Evolutionary conservation across 2,888 invertebrate species (phyloP).

Genomic region (Podabrus alpinus): DNA sequence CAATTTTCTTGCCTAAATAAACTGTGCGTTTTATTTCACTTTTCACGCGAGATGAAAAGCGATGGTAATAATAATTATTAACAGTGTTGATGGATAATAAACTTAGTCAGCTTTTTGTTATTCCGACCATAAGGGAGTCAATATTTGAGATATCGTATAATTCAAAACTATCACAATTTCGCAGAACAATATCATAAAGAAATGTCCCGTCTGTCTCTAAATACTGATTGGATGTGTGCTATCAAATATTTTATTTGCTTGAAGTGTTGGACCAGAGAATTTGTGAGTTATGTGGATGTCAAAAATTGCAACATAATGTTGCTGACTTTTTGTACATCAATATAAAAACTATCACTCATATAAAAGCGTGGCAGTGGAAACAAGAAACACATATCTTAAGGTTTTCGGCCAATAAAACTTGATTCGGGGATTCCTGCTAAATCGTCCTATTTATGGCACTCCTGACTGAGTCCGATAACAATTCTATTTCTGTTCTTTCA

Average conservation of each 20-base stretch:
- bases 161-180: conserved; percentile 42
- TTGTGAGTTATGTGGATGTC: conserved; percentile 27
- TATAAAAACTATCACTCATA: conserved; percentile 52
- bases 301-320: conserved; percentile 4
- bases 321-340: conserved; percentile 37
- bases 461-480: conserved; percentile 48
- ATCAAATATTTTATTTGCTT: conserved; percentile 53
- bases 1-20: not conserved
- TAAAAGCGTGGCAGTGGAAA: conserved; percentile 43
- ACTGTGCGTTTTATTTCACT: conserved; percentile 39
- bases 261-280: conserved; percentile 40
- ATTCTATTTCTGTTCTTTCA: conserved; percentile 39
- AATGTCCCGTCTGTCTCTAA: conserved; percentile 50
- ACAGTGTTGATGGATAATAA: not conserved
- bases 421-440: conserved; percentile 49
- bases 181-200: conserved; percentile 45
- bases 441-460: conserved; percentile 40
- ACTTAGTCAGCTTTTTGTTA: conserved; percentile 16
- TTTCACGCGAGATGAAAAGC: too few relatives aligned
- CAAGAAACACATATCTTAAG: conserved; percentile 50
- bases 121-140: conserved; percentile 20
- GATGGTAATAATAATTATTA: too few relatives aligned
- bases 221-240: conserved; percentile 54
- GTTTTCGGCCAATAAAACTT: conserved; percentile 54
- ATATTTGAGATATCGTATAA: conserved; percentile 48